Conservation (phyloP, 2,113 vertebrate genomes). For the Reinhardtius hippoglossoides region DNA sequence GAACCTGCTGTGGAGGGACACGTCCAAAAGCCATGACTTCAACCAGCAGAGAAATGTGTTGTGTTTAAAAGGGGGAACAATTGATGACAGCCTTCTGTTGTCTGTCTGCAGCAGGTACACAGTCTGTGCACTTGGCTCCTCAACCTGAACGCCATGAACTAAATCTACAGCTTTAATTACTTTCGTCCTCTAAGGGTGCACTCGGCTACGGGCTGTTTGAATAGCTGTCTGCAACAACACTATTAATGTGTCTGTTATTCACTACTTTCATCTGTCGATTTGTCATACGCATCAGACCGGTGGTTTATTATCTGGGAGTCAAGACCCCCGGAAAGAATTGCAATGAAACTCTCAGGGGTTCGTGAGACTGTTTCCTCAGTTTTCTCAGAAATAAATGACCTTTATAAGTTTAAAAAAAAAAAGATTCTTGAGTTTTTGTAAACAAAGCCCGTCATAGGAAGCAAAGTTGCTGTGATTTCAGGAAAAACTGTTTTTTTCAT, state of each 20-base stretch:
- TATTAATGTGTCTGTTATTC: background rate
- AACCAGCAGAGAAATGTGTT: conserved; percentile 12
- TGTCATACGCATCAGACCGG: background rate
- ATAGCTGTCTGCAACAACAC: background rate
- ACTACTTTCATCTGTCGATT: background rate
- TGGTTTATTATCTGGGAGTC: background rate
- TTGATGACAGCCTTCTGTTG: background rate
- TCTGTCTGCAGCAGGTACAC: conserved; percentile 25
- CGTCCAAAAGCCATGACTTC: background rate
- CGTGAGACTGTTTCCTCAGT: too few species aligned
- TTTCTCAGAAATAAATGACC: too few species aligned
- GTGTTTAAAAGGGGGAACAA: background rate
- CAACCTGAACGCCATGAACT: too few species aligned
- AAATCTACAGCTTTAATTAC: background rate
- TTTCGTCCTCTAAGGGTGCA: background rate
- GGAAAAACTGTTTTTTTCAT: too few species aligned
- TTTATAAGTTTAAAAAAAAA: too few species aligned
- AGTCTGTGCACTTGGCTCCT: background rate
- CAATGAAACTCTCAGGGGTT: too few species aligned
- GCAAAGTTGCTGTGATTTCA: too few species aligned
- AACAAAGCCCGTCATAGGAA: too few species aligned
- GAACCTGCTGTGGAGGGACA: conserved; percentile 34
- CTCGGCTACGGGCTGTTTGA: background rate
- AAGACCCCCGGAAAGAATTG: background rate
- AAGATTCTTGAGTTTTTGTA: too few species aligned